phyloP scores from a whole-genome alignment of 2,797 vertebrate genomes.

The Mus minutoides region DNA sequence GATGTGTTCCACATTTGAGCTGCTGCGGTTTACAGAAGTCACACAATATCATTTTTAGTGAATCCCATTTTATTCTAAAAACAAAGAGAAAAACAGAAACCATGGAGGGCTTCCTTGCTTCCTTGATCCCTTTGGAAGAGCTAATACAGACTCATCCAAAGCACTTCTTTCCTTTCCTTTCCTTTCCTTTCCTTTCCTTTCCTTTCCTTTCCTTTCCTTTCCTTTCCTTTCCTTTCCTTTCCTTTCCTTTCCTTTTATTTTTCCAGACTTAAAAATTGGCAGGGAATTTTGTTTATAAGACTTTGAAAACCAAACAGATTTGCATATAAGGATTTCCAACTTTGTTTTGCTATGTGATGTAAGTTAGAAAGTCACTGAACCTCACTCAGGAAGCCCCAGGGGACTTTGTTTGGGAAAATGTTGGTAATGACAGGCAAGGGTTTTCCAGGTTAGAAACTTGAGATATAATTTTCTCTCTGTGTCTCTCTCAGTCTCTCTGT shows the following conservation, averaged over 20 bases:
- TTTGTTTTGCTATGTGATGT: slow-evolving; percentile 49
- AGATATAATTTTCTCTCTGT: background rate
- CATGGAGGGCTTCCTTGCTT: slow-evolving; percentile 27
- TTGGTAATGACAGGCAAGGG: background rate
- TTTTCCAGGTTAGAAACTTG: slow-evolving; percentile 34
- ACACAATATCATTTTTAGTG: slow-evolving; percentile 39
- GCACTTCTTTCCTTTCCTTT: background rate
- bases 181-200: background rate
- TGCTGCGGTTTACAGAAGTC: slow-evolving; percentile 54
- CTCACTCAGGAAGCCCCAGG: slow-evolving; percentile 9
- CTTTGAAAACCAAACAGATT: slow-evolving; percentile 57
- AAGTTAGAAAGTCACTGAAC: slow-evolving; percentile 30
- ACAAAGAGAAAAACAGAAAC: slow-evolving; percentile 12
- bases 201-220: background rate
- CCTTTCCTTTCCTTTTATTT: background rate
- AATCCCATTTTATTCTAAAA: slow-evolving; percentile 48
- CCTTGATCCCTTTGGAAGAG: slow-evolving; percentile 59
- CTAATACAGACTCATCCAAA: slow-evolving; percentile 38
- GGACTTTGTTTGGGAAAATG: slow-evolving; percentile 37
- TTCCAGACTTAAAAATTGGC: slow-evolving; percentile 60
- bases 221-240: background rate
- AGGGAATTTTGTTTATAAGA: slow-evolving; percentile 68
- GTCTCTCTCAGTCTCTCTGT: too few species aligned
- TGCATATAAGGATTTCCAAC: slow-evolving; percentile 45
- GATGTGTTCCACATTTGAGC: slow-evolving; percentile 41